Evolutionary conservation across 2,113 vertebrate species (phyloP), one percentile per base, ranked within the genome.

Genomic region (Seriola rivoliana): DNA sequence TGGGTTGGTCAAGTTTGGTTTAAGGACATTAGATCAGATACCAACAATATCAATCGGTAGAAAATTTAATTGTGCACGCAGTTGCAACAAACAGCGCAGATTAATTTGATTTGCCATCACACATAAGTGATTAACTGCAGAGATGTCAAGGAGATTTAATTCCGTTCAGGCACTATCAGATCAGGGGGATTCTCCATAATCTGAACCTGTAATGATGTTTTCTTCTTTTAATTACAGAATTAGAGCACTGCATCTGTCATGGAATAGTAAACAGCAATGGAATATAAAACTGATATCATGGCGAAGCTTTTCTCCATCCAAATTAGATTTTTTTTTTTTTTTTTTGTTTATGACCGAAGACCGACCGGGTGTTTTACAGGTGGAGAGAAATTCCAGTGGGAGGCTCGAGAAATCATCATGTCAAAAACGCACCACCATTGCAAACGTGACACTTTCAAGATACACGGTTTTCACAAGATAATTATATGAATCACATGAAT

Each of bases 401-500:
- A 3, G 10, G 25, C 50, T 63, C 14, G 3, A 0, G 2, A 68
- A 59, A 32, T 13, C 7, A 32, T 13, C 7, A 0, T 25, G 36
- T 66, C 4, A 48, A 48, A 58, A 60, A 59, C 1, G 12, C 32
- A 1, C 5, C 0, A 5, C 32, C 5, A 42, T 38, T n/a, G 58
- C 42, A 59, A 8, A 19, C 40, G 63, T 23, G 25, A 42, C 79
- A 52, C 68, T 65, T 63, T 34, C 21, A 62, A 71, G 64, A 80
- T 19, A 17, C 8, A 21, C 32, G 34, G 32, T 21, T 54, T 48
- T 42, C 74, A 62, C 44, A 34, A 13, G 21, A 72, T 81, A 57
- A 68, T 80, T 59, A 72, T 32, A 3, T 23, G 62, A 86, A 71
- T 77, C 25, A 74, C 66, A 83, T 78, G 64, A 85, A 75, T 78